Conservation (phyloP, 1,140 invertebrate species). For the Carcinoscorpius rotundicauda region DNA sequence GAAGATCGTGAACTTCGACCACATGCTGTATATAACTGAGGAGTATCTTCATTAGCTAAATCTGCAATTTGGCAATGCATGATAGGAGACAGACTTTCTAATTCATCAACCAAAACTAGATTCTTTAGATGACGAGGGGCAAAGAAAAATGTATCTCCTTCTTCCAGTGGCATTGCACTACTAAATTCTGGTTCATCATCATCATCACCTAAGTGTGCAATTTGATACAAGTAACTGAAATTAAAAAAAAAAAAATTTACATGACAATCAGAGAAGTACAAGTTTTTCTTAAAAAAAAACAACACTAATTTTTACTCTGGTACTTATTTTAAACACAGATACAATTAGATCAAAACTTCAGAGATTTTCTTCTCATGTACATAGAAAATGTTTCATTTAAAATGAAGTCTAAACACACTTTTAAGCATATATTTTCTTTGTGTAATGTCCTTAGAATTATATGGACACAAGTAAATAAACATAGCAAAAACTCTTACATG, state of each 20-base stretch:
- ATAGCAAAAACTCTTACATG: too few relatives aligned
- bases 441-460: too few relatives aligned
- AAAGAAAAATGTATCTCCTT: conserved; percentile 99
- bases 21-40: conserved; percentile 92
- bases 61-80: conserved; percentile 63
- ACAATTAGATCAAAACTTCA: too few relatives aligned
- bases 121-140: conserved; percentile 86
- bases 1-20: conserved; percentile 89
- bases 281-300: too few relatives aligned
- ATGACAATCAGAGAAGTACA: conserved; percentile 15
- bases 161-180: conserved; percentile 93
- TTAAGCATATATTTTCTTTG: too few relatives aligned
- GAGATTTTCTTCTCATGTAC: too few relatives aligned
- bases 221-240: conserved; percentile 89
- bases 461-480: too few relatives aligned
- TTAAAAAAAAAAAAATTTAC: conserved; percentile 5
- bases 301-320: too few relatives aligned
- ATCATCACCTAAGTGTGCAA: conserved; percentile 96
- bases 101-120: conserved; percentile 93
- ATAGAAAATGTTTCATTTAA: too few relatives aligned
- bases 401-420: too few relatives aligned
- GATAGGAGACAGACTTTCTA: conserved; percentile 94
- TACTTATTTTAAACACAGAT: too few relatives aligned
- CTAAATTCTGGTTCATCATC: conserved; percentile 99
- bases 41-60: conserved; percentile 92